These are phyloP conservation scores for Parnassius orleans DNA, from an alignment of 2,888 invertebrate species.

Conservation along the genomic window DNA sequence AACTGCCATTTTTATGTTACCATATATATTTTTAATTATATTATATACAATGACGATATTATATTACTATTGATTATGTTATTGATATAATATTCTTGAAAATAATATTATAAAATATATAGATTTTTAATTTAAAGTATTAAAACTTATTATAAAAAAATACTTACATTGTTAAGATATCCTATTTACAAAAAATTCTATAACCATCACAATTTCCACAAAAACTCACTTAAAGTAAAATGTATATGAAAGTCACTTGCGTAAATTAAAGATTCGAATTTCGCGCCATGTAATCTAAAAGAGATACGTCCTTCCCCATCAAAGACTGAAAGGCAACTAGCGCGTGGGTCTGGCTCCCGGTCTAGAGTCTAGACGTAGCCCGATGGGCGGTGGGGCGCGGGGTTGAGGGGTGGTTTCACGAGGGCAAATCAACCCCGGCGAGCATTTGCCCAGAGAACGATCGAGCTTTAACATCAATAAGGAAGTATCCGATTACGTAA, in stretches of 20 bases:
- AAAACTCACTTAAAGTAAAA: slow-evolving; percentile 31
- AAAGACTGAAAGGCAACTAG: slow-evolving; percentile 55
- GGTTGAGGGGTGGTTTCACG: slow-evolving; percentile 37
- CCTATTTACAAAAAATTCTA: slow-evolving; percentile 31
- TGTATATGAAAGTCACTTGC: slow-evolving; percentile 17
- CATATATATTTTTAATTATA: too few relatives aligned
- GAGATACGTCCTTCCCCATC: slow-evolving; percentile 47
- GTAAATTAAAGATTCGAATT: slow-evolving; percentile 48
- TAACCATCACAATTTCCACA: slow-evolving; percentile 30
- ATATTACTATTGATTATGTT: too few relatives aligned
- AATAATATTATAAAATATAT: too few relatives aligned
- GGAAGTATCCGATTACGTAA: slow-evolving; percentile 52
- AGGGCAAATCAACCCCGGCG: slow-evolving; percentile 60
- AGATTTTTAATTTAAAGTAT: too few relatives aligned
- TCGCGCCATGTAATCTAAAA: slow-evolving; percentile 50
- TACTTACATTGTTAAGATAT: slow-evolving; percentile 37
- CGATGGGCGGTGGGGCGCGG: slow-evolving; percentile 35
- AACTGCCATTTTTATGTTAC: too few relatives aligned
- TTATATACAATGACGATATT: too few relatives aligned
- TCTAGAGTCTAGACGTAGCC: slow-evolving; percentile 76
- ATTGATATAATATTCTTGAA: too few relatives aligned
- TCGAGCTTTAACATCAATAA: slow-evolving; percentile 59
- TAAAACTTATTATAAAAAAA: not conserved
- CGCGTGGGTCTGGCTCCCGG: slow-evolving; percentile 49
- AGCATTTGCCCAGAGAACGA: slow-evolving; percentile 58